Percentiles rank a stretch among this genome's conserved stretches.
Conservation (phyloP, 2,113 vertebrate species). For the human (Homo sapiens) region DNA sequence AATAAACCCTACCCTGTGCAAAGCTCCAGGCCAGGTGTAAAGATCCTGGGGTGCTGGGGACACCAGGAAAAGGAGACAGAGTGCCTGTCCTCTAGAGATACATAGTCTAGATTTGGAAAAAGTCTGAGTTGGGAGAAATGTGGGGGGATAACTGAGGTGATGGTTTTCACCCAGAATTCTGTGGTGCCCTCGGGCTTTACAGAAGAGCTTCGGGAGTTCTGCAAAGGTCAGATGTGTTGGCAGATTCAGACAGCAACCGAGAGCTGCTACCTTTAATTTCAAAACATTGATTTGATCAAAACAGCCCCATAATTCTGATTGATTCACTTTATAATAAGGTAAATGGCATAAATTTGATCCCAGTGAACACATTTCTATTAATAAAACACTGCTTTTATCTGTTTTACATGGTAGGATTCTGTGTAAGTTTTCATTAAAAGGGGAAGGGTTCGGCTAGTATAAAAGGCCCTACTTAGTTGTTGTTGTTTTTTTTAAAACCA, state of each 20-base stretch:
- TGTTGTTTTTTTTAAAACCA: too few relatives aligned
- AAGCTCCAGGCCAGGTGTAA: not conserved
- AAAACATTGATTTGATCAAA: slow-evolving; percentile 44
- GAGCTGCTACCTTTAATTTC: not conserved
- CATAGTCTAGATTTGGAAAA: not conserved
- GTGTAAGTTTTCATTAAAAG: not conserved
- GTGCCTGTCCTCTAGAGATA: not conserved
- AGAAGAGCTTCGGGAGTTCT: not conserved
- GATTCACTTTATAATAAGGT: slow-evolving; percentile 5
- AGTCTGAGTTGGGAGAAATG: slow-evolving; percentile 10
- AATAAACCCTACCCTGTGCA: not conserved
- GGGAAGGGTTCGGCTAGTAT: not conserved
- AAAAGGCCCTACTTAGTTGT: not conserved
- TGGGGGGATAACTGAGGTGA: not conserved
- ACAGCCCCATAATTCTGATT: not conserved
- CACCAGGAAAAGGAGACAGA: not conserved
- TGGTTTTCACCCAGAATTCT: not conserved
- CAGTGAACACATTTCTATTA: not conserved
- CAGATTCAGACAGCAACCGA: slow-evolving; percentile 35
- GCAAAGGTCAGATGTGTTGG: not conserved
- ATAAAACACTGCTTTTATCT: slow-evolving; percentile 25
- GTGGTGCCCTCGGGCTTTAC: not conserved
- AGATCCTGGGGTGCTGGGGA: not conserved
- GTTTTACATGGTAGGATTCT: not conserved
- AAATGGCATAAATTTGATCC: slow-evolving; percentile 39